Evolutionary conservation across 2,888 invertebrate genomes (phyloP).

Genomic region (Cheilosia vulpina): DNA sequence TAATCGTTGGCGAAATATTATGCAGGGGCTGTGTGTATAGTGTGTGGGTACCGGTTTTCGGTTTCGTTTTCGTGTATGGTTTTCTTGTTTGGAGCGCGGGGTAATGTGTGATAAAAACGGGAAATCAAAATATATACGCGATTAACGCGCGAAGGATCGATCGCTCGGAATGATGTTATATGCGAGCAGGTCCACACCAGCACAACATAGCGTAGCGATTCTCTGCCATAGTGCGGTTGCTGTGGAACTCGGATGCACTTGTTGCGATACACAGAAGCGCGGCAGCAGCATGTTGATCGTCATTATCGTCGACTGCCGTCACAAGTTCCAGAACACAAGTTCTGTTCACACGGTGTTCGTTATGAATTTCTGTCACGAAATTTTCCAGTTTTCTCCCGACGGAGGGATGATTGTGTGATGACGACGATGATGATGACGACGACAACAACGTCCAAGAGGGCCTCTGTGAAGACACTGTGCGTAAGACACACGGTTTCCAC

Average conservation of each 20-base stretch:
- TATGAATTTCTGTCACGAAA: conserved; percentile 83
- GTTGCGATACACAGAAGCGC: conserved; percentile 50
- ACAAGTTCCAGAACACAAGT: conserved; percentile 74
- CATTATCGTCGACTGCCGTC: conserved; percentile 60
- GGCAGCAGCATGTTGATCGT: conserved; percentile 41
- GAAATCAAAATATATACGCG: conserved; percentile 64
- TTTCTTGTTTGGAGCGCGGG: conserved; percentile 39
- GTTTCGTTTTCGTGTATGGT: conserved; percentile 70
- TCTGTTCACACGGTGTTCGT: conserved; percentile 82
- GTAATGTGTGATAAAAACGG: conserved; percentile 64
- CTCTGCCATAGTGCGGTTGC: conserved; percentile 9
- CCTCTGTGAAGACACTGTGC: conserved; percentile 45
- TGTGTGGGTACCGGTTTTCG: conserved; percentile 67
- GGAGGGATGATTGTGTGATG: conserved; percentile 73
- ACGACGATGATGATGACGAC: conserved; percentile 41
- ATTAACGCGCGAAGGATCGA: conserved; percentile 68
- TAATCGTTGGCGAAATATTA: conserved; percentile 76
- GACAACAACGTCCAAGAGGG: conserved; percentile 33
- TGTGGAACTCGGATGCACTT: conserved; percentile 46
- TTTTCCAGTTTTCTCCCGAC: conserved; percentile 80
- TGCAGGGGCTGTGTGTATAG: conserved; percentile 36
- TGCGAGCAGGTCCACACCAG: conserved; percentile 50
- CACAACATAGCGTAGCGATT: background rate
- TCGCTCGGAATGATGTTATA: conserved; percentile 67
- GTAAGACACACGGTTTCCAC: conserved; percentile 51